Base-by-base conservation (phyloP, 2,113 vertebrate genomes). In the Loxodonta africana region DNA sequence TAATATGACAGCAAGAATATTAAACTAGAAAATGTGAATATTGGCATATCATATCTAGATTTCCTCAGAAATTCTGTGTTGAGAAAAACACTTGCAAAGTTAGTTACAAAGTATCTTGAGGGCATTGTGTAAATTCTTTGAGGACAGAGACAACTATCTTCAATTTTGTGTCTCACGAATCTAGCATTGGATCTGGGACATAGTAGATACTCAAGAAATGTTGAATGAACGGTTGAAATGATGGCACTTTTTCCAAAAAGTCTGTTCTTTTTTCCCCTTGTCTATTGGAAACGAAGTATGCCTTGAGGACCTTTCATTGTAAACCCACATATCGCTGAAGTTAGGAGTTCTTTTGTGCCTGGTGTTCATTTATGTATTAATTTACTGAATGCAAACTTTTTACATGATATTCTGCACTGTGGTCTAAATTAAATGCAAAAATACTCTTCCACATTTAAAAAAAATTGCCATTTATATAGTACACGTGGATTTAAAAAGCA, bases 401-500 rank as follows among this genome's bases (percentile, higher is more conserved):
- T 67, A 21, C 88, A 74, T 23, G 88, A 90, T 67, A 33, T 78
- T 88, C 67, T 67, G 15, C 23, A 23, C 12, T 44, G 83, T 51
- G 15, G 6, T 93, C 48, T 91, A 89, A 92, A 88, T 81, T n/a
- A 87, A 88, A 10, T 69, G 63, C 57, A 78, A 21, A 88, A 87
- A 73, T 48, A 37, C 6, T 81, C 48, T 0, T 26, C 20, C 23
- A 8, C 65, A 81, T 76, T 90, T 20, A 92, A 74, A 41, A 65
- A 93, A 83, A 74, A 62, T 37, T 74, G 44, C 33, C n/a, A 28
- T 60, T 33, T 25, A 8, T n/a, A 21, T n/a, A 21, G 1, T 63
- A 80, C 33, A 57, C 15, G 67, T 14, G 4, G 21, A 89, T 74
- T 98, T 96, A 2, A 18, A 86, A 97, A 88, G 57, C 18, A n/a